Base-by-base conservation (phyloP, 2,113 vertebrate species). In the Alexandromys fortis region DNA sequence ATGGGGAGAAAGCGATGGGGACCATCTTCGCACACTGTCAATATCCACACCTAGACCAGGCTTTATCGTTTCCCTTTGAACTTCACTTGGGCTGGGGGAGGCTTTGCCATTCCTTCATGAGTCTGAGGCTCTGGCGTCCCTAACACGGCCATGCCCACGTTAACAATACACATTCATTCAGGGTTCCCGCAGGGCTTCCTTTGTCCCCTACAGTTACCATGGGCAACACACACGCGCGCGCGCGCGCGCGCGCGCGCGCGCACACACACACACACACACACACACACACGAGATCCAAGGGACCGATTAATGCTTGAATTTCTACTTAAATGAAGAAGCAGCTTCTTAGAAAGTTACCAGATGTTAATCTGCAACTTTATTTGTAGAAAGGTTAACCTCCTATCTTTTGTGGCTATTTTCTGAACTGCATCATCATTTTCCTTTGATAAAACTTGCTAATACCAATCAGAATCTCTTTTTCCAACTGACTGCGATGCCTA, bases 321-420 rank as follows among this genome's bases (percentile, higher is more conserved):
- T 95, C 47, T 86, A 24, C 58, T 86, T 61, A 88, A 61, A 85
- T 26, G 68, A 96, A 94, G 73, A 49, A 94, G 22, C 26, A 38
- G 35, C 88, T 85, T 82, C 65, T 42, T 86, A 68, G 76, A 91
- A 76, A 83, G 70, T 90, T 83, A 47, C 65, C 72, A 47, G 30
- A 24, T 92, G 42, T 61, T 83, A 63, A 52, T 70, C n/a, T 58
- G 77, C 68, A 42, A 47, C 21, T 86, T 68, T 58, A 73, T 83
- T 70, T 86, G 86, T 49, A 75, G 86, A 81, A 68, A 91, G 28
- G 55, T 33, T 76, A 58, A 33, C 21, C 21, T 68, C 87, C 68
- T 73, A 26, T 58, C 58, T 63, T 89, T 95, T 61, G 72, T 77
- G 73, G 35, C 45, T 91, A 6, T 78, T 94, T 92, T 61, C 79